Evolutionary conservation across 2,113 vertebrate species (phyloP).

Genomic region (Lycocorax pyrrhopterus): DNA sequence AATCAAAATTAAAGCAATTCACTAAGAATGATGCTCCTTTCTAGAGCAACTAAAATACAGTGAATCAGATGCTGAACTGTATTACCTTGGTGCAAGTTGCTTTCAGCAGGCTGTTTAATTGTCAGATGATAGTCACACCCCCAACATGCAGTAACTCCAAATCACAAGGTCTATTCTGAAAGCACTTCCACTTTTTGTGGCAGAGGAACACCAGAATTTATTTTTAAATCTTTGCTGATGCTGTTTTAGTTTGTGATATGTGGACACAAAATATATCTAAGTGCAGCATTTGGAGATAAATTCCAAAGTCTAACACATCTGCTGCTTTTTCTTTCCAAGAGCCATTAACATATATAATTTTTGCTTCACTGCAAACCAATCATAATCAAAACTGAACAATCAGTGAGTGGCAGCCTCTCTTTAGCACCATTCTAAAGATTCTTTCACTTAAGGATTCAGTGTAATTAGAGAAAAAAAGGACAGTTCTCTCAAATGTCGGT

Average conservation of each 20-base stretch:
- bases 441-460: not conserved
- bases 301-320: not conserved
- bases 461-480: not conserved
- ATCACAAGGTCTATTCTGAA: not conserved
- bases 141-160: not conserved
- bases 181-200: not conserved
- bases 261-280: not conserved
- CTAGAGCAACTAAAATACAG: not conserved
- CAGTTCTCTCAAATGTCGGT: not conserved
- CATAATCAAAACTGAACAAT: not conserved
- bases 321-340: not conserved
- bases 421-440: not conserved
- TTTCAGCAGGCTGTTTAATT: not conserved
- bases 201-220: not conserved
- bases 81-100: not conserved
- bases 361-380: not conserved
- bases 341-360: not conserved
- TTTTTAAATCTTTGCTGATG: not conserved
- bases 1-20: not conserved
- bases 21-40: not conserved
- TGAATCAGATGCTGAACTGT: not conserved
- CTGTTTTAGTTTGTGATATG: not conserved
- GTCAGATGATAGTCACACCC: not conserved
- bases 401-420: not conserved
- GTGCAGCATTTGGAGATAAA: not conserved